Evolutionary conservation across 2,113 vertebrate genomes (phyloP).

Genomic region (Lipotes vexillifer): DNA sequence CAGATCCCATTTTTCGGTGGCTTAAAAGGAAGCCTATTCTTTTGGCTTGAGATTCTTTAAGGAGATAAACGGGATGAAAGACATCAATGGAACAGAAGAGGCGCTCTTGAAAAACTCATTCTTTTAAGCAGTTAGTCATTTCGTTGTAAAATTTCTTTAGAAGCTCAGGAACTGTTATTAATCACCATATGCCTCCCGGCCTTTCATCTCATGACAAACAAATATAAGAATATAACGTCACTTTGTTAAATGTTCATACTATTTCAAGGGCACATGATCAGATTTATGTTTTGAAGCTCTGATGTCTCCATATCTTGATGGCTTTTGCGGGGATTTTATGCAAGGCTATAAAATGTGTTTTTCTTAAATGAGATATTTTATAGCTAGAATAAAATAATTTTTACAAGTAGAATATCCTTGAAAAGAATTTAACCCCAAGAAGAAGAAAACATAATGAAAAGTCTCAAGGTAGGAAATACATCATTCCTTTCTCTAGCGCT

Average conservation of each 20-base stretch:
- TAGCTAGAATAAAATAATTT: slow-evolving; percentile 62
- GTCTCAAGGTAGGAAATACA: slow-evolving; percentile 12
- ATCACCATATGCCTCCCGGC: slow-evolving; percentile 82
- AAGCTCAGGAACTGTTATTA: slow-evolving; percentile 94
- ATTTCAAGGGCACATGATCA: slow-evolving; percentile 61
- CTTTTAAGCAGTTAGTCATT: slow-evolving; percentile 84
- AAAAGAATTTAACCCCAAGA: slow-evolving; percentile 52
- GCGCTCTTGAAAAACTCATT: slow-evolving; percentile 79
- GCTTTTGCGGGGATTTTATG: slow-evolving; percentile 37
- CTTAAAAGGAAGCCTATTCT: slow-evolving; percentile 80
- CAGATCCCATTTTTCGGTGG: slow-evolving; percentile 95
- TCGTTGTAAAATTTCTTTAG: slow-evolving; percentile 85
- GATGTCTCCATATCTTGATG: slow-evolving; percentile 39
- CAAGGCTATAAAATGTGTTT: slow-evolving; percentile 52
- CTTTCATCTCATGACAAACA: slow-evolving; percentile 83
- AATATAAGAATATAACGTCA: slow-evolving; percentile 54
- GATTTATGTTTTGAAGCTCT: slow-evolving; percentile 59
- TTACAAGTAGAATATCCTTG: slow-evolving; percentile 60
- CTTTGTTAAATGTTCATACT: slow-evolving; percentile 53
- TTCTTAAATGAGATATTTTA: slow-evolving; percentile 61
- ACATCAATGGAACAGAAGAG: slow-evolving; percentile 77
- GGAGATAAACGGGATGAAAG: slow-evolving; percentile 85
- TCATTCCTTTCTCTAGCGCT: background rate
- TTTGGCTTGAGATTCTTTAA: slow-evolving; percentile 75
- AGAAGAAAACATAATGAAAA: slow-evolving; percentile 56